phyloP scores from a whole-genome alignment of 2,797 vertebrate species.

The Onychomys leucogaster region DNA sequence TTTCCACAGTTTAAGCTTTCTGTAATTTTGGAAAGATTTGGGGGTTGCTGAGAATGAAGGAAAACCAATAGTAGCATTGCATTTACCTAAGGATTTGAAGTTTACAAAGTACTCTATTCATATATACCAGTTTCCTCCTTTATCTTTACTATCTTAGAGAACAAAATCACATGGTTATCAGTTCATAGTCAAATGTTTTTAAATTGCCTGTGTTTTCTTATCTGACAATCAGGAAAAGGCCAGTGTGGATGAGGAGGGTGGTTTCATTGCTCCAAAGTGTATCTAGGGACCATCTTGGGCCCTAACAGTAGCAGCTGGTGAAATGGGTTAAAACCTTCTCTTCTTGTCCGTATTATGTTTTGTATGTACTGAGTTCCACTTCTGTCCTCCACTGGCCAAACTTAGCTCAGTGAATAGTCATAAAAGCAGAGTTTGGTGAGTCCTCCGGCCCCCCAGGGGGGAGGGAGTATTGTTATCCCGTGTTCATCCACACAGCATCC shows the following conservation, averaged over 20 bases:
- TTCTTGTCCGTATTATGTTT: conserved; percentile 6
- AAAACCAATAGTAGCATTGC: conserved; percentile 10
- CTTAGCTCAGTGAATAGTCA: neutral
- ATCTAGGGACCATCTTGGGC: neutral
- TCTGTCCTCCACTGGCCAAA: neutral
- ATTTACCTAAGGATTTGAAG: conserved; percentile 43
- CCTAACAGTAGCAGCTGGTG: neutral
- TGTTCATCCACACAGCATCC: neutral
- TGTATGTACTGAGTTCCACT: neutral
- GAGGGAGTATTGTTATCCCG: neutral
- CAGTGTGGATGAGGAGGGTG: conserved; percentile 32
- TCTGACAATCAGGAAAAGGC: neutral
- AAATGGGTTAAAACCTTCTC: neutral
- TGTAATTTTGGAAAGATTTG: conserved; percentile 48
- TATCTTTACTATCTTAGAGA: neutral
- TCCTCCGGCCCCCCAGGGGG: neutral
- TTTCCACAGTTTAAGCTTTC: conserved; percentile 51
- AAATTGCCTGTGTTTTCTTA: neutral
- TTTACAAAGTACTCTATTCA: conserved; percentile 30
- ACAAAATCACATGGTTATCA: neutral
- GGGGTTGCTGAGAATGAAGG: conserved; percentile 37
- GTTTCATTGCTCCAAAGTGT: conserved; percentile 6
- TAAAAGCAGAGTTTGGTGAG: conserved; percentile 27
- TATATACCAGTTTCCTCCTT: neutral
- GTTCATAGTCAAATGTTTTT: neutral